Evolutionary conservation across 2,888 invertebrate species (phyloP), one percentile per base, ranked within the genome.

Genomic region (Campoplex nolae): DNA sequence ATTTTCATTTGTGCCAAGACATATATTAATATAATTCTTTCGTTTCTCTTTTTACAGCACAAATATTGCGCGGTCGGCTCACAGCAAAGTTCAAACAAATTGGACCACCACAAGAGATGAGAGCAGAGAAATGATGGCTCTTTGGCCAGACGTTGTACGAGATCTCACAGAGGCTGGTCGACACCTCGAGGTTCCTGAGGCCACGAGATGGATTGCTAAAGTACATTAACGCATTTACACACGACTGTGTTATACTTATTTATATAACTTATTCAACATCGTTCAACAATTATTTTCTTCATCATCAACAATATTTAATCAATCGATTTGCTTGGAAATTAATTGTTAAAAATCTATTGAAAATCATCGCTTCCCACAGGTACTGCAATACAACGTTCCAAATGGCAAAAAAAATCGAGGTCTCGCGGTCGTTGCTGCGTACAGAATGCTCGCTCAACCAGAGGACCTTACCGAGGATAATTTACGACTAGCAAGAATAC

Each of bases 381-480:
- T 97, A 35, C 95, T 98, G 88, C 97, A 99, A 94, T 98, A 98
- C 95, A 99, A 98, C 95, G 98, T 99, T 6, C 98, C 98, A 0
- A 96, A 96, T 91, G 99, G 99, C 2, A 99, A 99, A 95, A 98
- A 97, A 95, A 97, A 96, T 92, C 95, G 98, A 78, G 98, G 97
- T 0, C 94, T 98, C 54, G 96, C 97, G 0, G 96, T 97, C 0
- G 96, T 98, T 0, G 95, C 97, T 56, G 96, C 98, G 0, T 98
- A 97, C 94, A 97, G 97, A 93, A 96, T 96, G 95, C 93, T 98
- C 86, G 96, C 96, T 90, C 95, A 96, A 82, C 95, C 96, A 0
- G 95, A 96, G n/a, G 95, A 96, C 76, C 94, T 97, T 4, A 97
- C 97, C 0, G 96, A 97, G 0, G 98, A 98, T 89, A 97, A 97